Percentiles rank a stretch among this genome's conserved stretches.
Evolutionary conservation across 2,888 invertebrate genomes (phyloP).

Genomic region (Dyspetes luteomarginatus): DNA sequence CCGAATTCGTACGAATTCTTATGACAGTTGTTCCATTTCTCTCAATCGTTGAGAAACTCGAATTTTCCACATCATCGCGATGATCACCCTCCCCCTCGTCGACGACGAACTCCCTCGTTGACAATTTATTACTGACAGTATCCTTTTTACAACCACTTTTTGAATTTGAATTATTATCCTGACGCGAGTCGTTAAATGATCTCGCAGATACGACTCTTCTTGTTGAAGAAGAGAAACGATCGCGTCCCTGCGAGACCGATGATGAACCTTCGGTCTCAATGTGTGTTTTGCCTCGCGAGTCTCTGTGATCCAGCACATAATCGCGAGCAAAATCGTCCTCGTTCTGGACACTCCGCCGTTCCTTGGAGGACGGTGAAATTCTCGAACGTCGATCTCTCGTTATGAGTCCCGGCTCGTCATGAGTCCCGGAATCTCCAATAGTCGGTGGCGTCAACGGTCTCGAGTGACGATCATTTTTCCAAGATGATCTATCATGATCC

Average conservation of each 20-base stretch:
- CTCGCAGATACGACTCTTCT: slow-evolving; percentile 56
- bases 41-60: slow-evolving; percentile 70
- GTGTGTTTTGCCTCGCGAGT: slow-evolving; percentile 44
- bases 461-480: slow-evolving; percentile 73
- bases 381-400: slow-evolving; percentile 43
- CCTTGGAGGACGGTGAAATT: slow-evolving; percentile 46
- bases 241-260: slow-evolving; percentile 35
- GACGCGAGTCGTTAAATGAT: slow-evolving; percentile 56
- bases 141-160: slow-evolving; percentile 1
- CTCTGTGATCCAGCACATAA: slow-evolving; percentile 74
- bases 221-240: slow-evolving; percentile 57
- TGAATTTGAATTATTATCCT: not conserved
- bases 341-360: slow-evolving; percentile 28
- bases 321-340: slow-evolving; percentile 69
- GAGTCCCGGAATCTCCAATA: slow-evolving; percentile 45
- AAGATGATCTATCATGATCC: slow-evolving; percentile 37
- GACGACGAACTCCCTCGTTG: slow-evolving; percentile 21
- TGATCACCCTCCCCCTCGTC: slow-evolving; percentile 42
- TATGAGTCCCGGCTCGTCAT: slow-evolving; percentile 50
- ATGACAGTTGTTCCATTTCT: slow-evolving; percentile 77
- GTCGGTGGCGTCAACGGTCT: slow-evolving; percentile 78
- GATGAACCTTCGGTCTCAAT: not conserved
- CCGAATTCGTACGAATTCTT: slow-evolving; percentile 73
- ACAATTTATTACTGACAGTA: not conserved
- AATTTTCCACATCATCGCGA: slow-evolving; percentile 46